Base-by-base conservation (phyloP, 2,113 vertebrate genomes). In the Chrysemys picta region DNA sequence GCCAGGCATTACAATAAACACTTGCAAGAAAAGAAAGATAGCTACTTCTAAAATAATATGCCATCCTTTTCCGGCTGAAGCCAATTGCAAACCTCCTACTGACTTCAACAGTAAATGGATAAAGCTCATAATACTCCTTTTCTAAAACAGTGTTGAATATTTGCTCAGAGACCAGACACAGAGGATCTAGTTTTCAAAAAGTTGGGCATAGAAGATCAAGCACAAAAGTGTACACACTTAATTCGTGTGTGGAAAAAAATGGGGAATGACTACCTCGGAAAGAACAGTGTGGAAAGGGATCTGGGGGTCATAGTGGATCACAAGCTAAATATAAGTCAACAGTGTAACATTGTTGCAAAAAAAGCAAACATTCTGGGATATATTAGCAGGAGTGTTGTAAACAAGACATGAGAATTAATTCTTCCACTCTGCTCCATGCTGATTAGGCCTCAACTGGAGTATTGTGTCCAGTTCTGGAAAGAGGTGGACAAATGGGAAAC, bases 11-110 rank as follows among this genome's bases (percentile, higher is more conserved):
- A 72, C 21, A 95, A 91, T 76, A 95, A 95, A 82, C 47, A 79
- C 50, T 94, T 96, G 54, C 9, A 84, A 97, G 56, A 84, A 82
- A 42, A 85, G 19, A 84, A 22, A 10, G 38, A 79, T 82, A 92
- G 62, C 53, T 95, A 35, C 81, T 59, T 78, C 42, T 88, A 87
- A 82, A 91, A 96, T 88, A 95, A 88, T 52, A 93, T 91, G 72
- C 49, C 24, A 94, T 27, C 10, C 80, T 89, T 82, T 42, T 96
- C 50, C 87, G 92, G 1, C 47, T 10, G 85, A 92, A 93, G 21
- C 1, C 4, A 92, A 50, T 0, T 0, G 2, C 47, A 59, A 79
- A 79, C 21, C 24, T 87, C 78, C 16, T 4, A 87, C 69, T 0
- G 0, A 57, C 53, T 62, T 85, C 53, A 82, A 12, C 22, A 3